Evolutionary conservation across 2,113 vertebrate species (phyloP), one percentile per base, ranked within the genome.

Genomic region (Muntiacus reevesi): DNA sequence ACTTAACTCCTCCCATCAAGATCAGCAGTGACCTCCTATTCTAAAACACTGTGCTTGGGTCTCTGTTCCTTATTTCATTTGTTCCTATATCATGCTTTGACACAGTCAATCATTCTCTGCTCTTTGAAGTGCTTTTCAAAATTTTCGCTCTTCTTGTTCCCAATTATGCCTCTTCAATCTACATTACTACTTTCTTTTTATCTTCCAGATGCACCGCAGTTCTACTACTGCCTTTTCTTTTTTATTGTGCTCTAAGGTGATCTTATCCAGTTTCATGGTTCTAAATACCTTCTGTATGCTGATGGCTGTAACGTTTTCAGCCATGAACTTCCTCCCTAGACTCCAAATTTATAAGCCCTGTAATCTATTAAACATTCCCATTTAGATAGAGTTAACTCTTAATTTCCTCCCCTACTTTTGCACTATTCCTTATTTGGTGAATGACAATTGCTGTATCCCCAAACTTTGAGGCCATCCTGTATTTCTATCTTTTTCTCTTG

Each of bases 61-160:
- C 40, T 86, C 55, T 52, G 11, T 23, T 95, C 25, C 64, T 92
- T 27, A 33, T 79, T 28, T 79, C 52, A 36, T 17, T 57, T 76
- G 27, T 55, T 11, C 67, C 30, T 47, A 21, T 23, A 82, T 57
- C 11, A 82, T 57, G 54, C 43, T 82, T 84, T 43, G 9, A 59
- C 2, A 27, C 33, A 87, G 4, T 9, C 28, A 13, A 57, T 67
- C 17, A 43, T 40, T 76, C 19, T 60, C 19, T 93, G 50, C 64
- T 82, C 12, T 90, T 76, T 87, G 71, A 92, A 97, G 67, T 13
- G 23, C 17, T 62, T 91, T 84, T 81, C 25, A 45, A 40, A 87
- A 52, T 11, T 67, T 64, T 6, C 7, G 2, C n/a, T 52, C 71
- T 57, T 52, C 7, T 74, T 2, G 19, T 14, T 15, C 17, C 55